Base-by-base conservation (phyloP, 2,113 vertebrate genomes). In the Myiozetetes cayanensis region DNA sequence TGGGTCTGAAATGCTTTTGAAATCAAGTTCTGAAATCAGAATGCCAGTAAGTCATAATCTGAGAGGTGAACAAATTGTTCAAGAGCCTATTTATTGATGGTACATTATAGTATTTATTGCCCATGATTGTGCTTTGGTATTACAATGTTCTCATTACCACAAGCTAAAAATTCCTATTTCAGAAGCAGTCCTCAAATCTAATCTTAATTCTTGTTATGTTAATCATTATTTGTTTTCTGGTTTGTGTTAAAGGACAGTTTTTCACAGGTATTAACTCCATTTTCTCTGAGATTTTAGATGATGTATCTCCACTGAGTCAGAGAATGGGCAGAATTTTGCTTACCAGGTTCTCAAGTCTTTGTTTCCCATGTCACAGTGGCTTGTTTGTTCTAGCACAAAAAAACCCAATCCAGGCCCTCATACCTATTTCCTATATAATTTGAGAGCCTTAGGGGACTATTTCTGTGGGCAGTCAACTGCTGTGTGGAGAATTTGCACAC, bases 21-120 rank as follows among this genome's bases (percentile, higher is more conserved):
- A 91, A 95, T 93, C 85, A 83, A 63, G 12, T 91, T 94, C 59
- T 87, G 72, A 61, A 85, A 86, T 91, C 82, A 89, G 55, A 91
- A 50, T 63, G 11, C 27, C 55, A 63, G 12, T 52, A 73, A 83
- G 18, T 74, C 22, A 56, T 91, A 83, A 80, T 93, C 88, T 90
- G 43, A 91, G 39, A 92, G 35, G 83, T 52, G 21, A 83, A 63
- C 9, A 79, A 80, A 74, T 74, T 80, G 47, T 35, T 94, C 61
- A 93, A 5, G 43, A 88, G 24, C 43, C 33, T 80, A 43, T 76
- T 95, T 74, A 79, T 63, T 70, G 33, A 52, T 52, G 89, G 87
- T 43, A 73, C 21, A 52, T 90, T 67, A 16, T 11, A 82, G 46
- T 39, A 76, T 15, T 22, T 87, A 19, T 50, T 85, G 33, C 22